Conservation (phyloP, 2,797 vertebrate genomes). For the Sebastolobus altivelis region DNA sequence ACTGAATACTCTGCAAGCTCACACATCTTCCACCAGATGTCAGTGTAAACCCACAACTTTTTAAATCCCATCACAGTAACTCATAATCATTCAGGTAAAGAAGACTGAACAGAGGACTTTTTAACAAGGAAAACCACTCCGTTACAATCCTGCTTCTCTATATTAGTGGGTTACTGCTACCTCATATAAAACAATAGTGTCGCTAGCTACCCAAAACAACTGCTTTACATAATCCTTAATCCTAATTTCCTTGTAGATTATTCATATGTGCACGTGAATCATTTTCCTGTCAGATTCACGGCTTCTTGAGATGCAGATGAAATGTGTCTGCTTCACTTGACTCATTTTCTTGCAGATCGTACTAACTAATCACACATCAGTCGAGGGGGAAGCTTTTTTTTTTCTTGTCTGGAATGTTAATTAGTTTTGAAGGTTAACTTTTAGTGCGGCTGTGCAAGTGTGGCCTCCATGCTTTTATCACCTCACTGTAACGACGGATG, state of each 20-base stretch:
- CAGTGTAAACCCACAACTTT: conserved; percentile 31
- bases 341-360: conserved; percentile 51
- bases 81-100: background rate
- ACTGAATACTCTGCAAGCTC: background rate
- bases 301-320: conserved; percentile 19
- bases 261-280: background rate
- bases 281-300: conserved; percentile 1
- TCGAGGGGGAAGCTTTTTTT: background rate
- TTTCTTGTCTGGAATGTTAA: conserved; percentile 41
- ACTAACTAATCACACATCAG: conserved; percentile 45
- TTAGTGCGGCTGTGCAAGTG: conserved; percentile 32
- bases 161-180: background rate
- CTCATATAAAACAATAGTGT: background rate
- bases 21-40: conserved; percentile 61
- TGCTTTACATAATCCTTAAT: background rate
- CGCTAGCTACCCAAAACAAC: background rate
- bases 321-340: conserved; percentile 16
- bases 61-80: background rate
- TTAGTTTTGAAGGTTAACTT: conserved; percentile 66
- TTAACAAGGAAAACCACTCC: background rate
- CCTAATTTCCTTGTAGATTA: background rate
- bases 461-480: conserved; percentile 9
- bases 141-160: background rate
- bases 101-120: background rate
- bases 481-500: conserved; percentile 1